Evolutionary conservation across 2,797 vertebrate genomes (phyloP).

Genomic region (Gastrophryne carolinensis): DNA sequence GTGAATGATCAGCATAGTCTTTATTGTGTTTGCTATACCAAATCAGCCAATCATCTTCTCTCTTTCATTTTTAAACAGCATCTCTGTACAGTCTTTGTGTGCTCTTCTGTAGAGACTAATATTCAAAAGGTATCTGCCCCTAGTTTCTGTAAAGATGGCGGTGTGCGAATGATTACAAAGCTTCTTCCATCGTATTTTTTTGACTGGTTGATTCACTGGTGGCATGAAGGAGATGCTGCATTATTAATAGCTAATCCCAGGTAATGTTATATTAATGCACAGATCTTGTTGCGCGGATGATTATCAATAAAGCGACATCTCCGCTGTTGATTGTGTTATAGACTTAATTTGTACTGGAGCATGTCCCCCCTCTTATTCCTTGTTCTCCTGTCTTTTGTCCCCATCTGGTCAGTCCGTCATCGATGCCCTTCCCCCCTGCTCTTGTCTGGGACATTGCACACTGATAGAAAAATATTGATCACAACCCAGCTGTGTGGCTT

Average conservation of each 20-base stretch:
- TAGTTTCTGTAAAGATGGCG: neutral
- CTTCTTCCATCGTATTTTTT: too few relatives aligned
- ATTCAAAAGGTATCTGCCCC: too few relatives aligned
- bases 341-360: neutral
- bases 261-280: neutral
- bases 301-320: slow-evolving; percentile 26
- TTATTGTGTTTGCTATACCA: too few relatives aligned
- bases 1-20: too few relatives aligned
- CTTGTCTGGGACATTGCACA: slow-evolving; percentile 79
- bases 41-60: too few relatives aligned
- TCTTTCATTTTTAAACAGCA: too few relatives aligned
- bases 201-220: neutral
- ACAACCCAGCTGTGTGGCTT: slow-evolving; percentile 82
- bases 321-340: slow-evolving; percentile 8
- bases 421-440: slow-evolving; percentile 29
- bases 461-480: slow-evolving; percentile 94
- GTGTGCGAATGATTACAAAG: too few relatives aligned
- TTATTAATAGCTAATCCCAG: neutral
- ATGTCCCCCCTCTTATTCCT: slow-evolving; percentile 6
- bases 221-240: neutral
- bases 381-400: slow-evolving; percentile 24
- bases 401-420: slow-evolving; percentile 43
- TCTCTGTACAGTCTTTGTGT: too few relatives aligned
- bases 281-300: neutral
- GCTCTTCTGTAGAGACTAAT: too few relatives aligned